Conservation (phyloP, 2,888 invertebrate species). For the Nemapogon koenigi region DNA sequence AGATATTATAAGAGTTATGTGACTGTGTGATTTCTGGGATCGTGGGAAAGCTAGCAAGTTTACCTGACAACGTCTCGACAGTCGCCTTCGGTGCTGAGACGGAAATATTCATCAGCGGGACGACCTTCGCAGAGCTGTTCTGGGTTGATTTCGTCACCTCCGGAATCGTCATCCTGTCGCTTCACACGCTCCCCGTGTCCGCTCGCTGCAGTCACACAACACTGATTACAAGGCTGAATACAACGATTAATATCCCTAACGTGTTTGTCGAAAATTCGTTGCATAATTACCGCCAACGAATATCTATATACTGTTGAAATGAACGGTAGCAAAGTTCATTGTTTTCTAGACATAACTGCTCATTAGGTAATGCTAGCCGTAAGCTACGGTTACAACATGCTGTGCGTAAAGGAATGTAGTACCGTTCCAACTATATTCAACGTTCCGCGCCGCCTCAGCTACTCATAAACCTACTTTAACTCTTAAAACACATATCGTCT, state of each 20-base stretch:
- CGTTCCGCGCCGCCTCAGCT: conserved; percentile 5
- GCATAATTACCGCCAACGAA: background rate
- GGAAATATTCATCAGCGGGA: conserved; percentile 91
- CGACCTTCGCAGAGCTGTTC: conserved; percentile 88
- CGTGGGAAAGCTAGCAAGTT: conserved; percentile 22
- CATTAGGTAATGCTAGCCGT: conserved; percentile 53
- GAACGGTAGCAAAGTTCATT: conserved; percentile 3
- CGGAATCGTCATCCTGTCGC: conserved; percentile 74
- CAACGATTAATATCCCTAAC: no score
- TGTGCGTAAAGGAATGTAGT: conserved; percentile 42
- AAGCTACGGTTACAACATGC: conserved; percentile 48
- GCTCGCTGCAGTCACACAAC: conserved; percentile 38
- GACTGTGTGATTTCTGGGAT: no score
- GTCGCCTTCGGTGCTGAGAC: conserved; percentile 82
- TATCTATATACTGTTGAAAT: background rate
- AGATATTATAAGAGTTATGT: no score
- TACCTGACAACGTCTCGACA: conserved; percentile 95
- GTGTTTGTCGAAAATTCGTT: no score
- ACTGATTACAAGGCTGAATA: no score
- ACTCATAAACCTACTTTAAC: no score
- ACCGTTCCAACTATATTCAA: conserved; percentile 36
- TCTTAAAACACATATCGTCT: no score
- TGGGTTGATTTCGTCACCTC: conserved; percentile 67
- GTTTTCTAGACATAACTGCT: conserved; percentile 22
- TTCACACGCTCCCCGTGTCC: conserved; percentile 56